These are phyloP conservation scores for Synaphobranchus kaupii DNA, from an alignment of 2,797 vertebrate genomes.

Conservation along the genomic window DNA sequence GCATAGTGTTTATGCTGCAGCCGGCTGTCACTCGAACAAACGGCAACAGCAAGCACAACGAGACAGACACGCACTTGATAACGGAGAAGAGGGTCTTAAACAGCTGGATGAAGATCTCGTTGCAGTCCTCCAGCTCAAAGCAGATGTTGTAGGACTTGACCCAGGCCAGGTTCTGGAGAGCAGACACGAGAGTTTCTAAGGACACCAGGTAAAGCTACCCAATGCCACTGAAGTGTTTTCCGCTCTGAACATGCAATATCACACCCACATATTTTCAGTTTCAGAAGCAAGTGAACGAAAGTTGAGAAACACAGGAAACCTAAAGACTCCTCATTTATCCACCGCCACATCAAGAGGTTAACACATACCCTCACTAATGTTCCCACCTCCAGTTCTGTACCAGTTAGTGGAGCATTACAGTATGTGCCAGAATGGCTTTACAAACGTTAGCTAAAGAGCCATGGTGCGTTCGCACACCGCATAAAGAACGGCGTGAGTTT, in stretches of 20 bases:
- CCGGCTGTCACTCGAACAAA: neutral
- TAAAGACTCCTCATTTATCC: neutral
- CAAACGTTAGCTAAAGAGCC: neutral
- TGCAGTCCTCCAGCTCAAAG: slow-evolving; percentile 99
- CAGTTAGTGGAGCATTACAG: neutral
- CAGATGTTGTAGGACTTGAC: slow-evolving; percentile 99
- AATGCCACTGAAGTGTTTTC: neutral
- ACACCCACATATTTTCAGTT: neutral
- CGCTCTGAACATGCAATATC: neutral
- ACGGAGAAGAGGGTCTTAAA: slow-evolving; percentile 99
- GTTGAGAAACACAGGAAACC: neutral
- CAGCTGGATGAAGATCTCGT: slow-evolving; percentile 99
- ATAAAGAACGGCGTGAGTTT: neutral
- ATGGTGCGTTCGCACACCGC: neutral
- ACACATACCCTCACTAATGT: neutral
- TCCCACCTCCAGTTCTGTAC: neutral
- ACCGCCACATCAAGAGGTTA: neutral
- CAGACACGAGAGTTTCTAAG: slow-evolving; percentile 35
- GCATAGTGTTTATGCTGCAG: too few species aligned
- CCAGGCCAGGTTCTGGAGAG: slow-evolving; percentile 93
- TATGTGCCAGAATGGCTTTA: neutral
- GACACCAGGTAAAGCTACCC: neutral
- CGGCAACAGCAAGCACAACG: neutral
- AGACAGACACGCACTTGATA: slow-evolving; percentile 82
- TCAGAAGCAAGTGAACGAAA: neutral